Percentiles rank a stretch among this genome's conserved stretches.
phyloP scores from a whole-genome alignment of 2,113 vertebrate genomes.

The Mystacornis crossleyi region DNA sequence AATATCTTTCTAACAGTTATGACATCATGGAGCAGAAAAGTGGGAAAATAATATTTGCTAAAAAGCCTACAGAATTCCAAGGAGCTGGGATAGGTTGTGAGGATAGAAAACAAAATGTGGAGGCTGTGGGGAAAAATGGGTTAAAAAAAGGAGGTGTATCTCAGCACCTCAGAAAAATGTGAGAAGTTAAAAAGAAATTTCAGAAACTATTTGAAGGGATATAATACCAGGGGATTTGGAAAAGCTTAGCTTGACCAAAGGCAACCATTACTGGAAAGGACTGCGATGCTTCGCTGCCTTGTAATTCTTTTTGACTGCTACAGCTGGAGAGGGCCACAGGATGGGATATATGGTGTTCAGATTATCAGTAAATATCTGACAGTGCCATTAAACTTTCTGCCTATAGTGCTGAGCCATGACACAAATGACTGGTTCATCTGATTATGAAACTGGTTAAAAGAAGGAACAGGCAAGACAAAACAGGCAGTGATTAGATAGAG shows the following conservation, averaged over 20 bases:
- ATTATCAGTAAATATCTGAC: constrained; percentile 26
- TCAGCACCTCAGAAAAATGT: background rate
- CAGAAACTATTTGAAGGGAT: background rate
- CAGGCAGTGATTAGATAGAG: background rate
- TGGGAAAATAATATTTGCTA: background rate
- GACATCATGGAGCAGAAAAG: background rate
- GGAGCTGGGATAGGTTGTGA: background rate
- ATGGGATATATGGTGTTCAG: background rate
- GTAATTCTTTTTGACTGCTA: background rate
- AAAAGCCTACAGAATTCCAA: background rate
- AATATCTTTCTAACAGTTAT: background rate
- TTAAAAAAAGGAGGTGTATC: background rate
- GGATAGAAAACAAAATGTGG: background rate
- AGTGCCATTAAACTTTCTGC: constrained; percentile 12
- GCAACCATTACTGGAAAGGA: background rate
- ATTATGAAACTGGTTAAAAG: constrained; percentile 42
- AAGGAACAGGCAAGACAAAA: constrained; percentile 6
- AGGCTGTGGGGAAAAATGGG: background rate
- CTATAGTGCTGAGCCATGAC: constrained; percentile 17
- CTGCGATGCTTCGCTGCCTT: background rate
- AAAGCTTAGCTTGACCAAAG: constrained; percentile 20
- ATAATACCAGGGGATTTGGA: background rate
- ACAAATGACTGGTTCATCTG: constrained; percentile 46
- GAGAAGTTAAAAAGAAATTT: background rate
- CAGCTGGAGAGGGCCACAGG: background rate